Conservation (phyloP, 2,888 invertebrate species). For the Thyatira batis region DNA sequence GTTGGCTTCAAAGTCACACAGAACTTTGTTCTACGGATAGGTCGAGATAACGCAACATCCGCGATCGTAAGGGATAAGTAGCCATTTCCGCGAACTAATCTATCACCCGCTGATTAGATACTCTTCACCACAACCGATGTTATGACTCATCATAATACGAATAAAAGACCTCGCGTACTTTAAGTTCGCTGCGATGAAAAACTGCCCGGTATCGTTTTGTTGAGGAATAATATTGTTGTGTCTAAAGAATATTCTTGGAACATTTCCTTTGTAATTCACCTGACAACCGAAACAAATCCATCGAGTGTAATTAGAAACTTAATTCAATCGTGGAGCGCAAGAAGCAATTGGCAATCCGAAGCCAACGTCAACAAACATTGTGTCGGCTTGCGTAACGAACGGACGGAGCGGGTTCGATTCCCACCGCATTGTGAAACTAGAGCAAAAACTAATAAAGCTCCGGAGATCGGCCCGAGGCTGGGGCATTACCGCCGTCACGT, state of each 20-base stretch:
- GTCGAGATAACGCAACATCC: too few species aligned
- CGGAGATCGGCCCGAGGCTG: conserved; percentile 27
- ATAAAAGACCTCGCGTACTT: too few species aligned
- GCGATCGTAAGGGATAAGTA: too few species aligned
- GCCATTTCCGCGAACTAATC: too few species aligned
- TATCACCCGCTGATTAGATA: too few species aligned
- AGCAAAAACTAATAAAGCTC: conserved; percentile 35
- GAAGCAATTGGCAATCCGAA: conserved; percentile 20
- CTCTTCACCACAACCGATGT: too few species aligned
- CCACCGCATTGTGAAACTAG: conserved; percentile 28
- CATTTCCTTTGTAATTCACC: too few species aligned
- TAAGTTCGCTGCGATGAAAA: too few species aligned
- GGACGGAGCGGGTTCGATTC: conserved; percentile 23
- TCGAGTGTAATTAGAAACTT: conserved; percentile 1
- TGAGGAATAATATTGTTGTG: background rate
- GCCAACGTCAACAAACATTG: conserved; percentile 20
- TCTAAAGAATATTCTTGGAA: background rate
- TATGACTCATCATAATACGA: too few species aligned
- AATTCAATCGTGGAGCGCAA: conserved; percentile 31
- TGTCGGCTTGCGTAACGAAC: conserved; percentile 34
- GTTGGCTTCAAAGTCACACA: too few species aligned
- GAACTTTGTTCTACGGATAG: too few species aligned
- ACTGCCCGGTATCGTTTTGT: too few species aligned
- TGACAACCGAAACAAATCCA: background rate
- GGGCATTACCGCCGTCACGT: conserved; percentile 34